A percentile compares a stretch with the other conserved stretches of the same genome.
Evolutionary conservation across 2,888 invertebrate species (phyloP).

Genomic region (Chalcosyrphus nemorum): DNA sequence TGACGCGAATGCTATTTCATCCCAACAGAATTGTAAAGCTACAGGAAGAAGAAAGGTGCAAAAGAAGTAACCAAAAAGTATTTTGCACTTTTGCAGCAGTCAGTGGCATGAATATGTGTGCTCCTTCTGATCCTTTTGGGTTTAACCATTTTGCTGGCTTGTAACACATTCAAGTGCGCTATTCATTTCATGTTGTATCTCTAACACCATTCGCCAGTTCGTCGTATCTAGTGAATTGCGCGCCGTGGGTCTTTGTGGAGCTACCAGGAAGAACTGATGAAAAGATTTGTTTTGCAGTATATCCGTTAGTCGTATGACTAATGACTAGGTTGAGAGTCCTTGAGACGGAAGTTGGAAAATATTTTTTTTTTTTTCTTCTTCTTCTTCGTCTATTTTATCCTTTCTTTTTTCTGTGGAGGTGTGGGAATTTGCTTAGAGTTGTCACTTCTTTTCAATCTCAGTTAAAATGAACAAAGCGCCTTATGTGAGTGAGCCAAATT

Average conservation of each 20-base stretch:
- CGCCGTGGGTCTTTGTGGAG: slow-evolving; percentile 40
- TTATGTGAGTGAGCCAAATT: slow-evolving; percentile 37
- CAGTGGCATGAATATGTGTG: slow-evolving; percentile 56
- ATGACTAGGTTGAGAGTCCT: slow-evolving; percentile 69
- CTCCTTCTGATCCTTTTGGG: slow-evolving; percentile 60
- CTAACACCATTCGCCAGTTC: slow-evolving; percentile 1
- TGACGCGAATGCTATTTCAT: slow-evolving; percentile 56
- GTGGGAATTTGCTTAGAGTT: slow-evolving; percentile 48
- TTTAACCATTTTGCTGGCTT: slow-evolving; percentile 65
- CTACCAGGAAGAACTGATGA: slow-evolving; percentile 68
- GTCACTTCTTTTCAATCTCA: neutral
- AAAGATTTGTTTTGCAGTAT: slow-evolving; percentile 72
- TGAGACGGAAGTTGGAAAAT: slow-evolving; percentile 68
- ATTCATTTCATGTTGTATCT: slow-evolving; percentile 69
- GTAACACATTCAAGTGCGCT: slow-evolving; percentile 70
- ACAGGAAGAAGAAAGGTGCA: slow-evolving; percentile 31
- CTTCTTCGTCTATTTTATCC: too few species aligned
- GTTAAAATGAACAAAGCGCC: slow-evolving; percentile 38
- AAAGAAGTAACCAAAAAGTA: neutral
- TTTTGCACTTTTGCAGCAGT: slow-evolving; percentile 18
- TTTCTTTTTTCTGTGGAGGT: slow-evolving; percentile 11
- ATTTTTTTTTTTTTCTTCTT: slow-evolving; percentile 9
- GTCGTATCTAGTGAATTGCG: slow-evolving; percentile 30
- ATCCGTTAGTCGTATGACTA: slow-evolving; percentile 71
- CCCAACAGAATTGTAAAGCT: slow-evolving; percentile 35